Percentiles rank a stretch among this genome's conserved stretches.
These are phyloP conservation scores for Nannospalax galili DNA, from an alignment of 2,113 vertebrate genomes.

Conservation along the genomic window DNA sequence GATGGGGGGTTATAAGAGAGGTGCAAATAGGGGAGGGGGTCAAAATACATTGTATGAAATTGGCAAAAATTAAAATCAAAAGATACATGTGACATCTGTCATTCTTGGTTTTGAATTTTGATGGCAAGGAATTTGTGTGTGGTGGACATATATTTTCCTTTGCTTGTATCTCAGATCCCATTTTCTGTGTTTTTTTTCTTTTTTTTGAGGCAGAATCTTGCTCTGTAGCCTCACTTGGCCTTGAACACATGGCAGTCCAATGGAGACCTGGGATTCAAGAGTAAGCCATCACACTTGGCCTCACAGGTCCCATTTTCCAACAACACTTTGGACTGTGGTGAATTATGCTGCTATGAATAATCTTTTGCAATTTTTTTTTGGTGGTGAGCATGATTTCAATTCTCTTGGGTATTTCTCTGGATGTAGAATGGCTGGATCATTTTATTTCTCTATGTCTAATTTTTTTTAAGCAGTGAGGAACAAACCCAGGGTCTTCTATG, in stretches of 20 bases:
- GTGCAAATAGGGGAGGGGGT: too few relatives aligned
- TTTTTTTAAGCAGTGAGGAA: neutral
- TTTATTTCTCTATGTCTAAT: neutral
- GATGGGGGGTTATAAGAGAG: too few relatives aligned
- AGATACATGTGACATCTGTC: neutral
- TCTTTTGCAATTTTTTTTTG: neutral
- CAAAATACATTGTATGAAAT: too few relatives aligned
- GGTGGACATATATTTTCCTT: conserved; percentile 9
- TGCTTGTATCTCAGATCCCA: conserved; percentile 23
- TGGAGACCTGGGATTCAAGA: too few relatives aligned
- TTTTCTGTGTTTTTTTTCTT: neutral
- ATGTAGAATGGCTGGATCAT: neutral
- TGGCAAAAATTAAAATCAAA: too few relatives aligned
- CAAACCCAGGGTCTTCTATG: neutral
- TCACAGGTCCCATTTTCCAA: conserved; percentile 39
- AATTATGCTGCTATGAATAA: neutral
- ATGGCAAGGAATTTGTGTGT: conserved; percentile 21
- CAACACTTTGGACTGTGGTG: conserved; percentile 3
- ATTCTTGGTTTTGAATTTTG: conserved; percentile 34
- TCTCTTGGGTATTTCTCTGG: neutral
- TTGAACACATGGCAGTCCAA: too few relatives aligned
- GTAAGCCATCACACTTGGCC: too few relatives aligned
- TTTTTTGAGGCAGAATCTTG: too few relatives aligned
- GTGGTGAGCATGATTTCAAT: conserved; percentile 26
- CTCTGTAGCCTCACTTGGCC: too few relatives aligned